Conservation (phyloP, 2,888 invertebrate genomes). For the Lasius platythorax region DNA sequence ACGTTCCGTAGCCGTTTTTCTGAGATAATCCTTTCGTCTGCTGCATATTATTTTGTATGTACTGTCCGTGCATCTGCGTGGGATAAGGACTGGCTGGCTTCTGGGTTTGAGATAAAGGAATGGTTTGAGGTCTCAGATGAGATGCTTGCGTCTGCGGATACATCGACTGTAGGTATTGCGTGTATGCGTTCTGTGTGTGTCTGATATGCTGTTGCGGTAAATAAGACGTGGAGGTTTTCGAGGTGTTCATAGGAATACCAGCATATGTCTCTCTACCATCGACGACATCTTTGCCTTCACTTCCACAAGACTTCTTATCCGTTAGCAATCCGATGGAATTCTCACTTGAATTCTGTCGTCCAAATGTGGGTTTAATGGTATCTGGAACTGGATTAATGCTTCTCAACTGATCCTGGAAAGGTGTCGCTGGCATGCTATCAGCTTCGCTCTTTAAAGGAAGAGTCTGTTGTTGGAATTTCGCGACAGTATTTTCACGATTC, state of each 20-base stretch:
- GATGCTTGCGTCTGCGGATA: conserved; percentile 81
- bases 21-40: conserved; percentile 72
- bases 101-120: conserved; percentile 80
- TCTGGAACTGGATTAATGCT: conserved; percentile 81
- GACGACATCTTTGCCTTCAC: conserved; percentile 77
- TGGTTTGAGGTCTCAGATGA: conserved; percentile 80
- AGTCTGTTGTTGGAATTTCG: conserved; percentile 85
- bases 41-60: conserved; percentile 76
- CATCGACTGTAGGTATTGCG: conserved; percentile 69
- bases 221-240: conserved; percentile 76
- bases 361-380: conserved; percentile 71
- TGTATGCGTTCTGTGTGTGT: conserved; percentile 82
- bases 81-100: conserved; percentile 84
- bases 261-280: conserved; percentile 74
- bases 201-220: conserved; percentile 81
- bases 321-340: conserved; percentile 74
- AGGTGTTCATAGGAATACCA: conserved; percentile 53
- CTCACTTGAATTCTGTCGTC: conserved; percentile 77
- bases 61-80: conserved; percentile 79
- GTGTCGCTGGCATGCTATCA: conserved; percentile 83
- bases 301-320: conserved; percentile 75
- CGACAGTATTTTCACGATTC: conserved; percentile 82
- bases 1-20: conserved; percentile 79
- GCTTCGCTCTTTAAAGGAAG: conserved; percentile 85
- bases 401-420: conserved; percentile 83